These are phyloP conservation scores for Coracias cyanogaster DNA, from an alignment of 2,797 vertebrate genomes.

Conservation along the genomic window DNA sequence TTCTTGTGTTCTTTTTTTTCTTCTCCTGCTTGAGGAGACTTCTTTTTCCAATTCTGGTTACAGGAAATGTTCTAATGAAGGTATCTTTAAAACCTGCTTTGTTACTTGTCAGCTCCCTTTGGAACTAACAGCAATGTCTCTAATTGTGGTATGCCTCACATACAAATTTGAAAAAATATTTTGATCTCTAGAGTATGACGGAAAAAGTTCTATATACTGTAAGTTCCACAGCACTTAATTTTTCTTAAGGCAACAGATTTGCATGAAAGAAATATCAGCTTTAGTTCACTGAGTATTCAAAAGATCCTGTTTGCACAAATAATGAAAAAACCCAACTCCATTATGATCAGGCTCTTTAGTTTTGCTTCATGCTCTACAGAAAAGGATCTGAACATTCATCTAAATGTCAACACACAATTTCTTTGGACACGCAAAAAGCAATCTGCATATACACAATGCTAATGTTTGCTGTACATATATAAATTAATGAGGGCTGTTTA, in stretches of 20 bases:
- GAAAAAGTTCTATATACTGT: background rate
- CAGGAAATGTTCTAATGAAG: background rate
- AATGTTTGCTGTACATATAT: background rate
- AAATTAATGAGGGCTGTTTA: background rate
- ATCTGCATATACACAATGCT: background rate
- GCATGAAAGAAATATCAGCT: background rate
- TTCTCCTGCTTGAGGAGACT: background rate
- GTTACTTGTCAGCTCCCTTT: background rate
- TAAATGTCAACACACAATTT: background rate
- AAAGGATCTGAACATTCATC: background rate
- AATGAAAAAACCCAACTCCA: fast-evolving
- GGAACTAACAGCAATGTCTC: background rate
- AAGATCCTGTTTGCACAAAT: background rate
- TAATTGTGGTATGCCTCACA: background rate
- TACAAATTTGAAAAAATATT: background rate
- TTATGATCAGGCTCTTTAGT: background rate
- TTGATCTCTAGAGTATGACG: background rate
- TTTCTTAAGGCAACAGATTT: background rate
- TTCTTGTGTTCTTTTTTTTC: background rate
- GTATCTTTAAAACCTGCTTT: background rate
- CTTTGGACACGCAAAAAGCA: background rate
- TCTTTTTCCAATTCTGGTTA: background rate
- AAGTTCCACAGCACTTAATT: background rate
- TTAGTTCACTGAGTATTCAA: background rate
- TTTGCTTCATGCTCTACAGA: background rate